Conservation (phyloP, 2,113 vertebrate genomes). For the Mesitornis unicolor region DNA sequence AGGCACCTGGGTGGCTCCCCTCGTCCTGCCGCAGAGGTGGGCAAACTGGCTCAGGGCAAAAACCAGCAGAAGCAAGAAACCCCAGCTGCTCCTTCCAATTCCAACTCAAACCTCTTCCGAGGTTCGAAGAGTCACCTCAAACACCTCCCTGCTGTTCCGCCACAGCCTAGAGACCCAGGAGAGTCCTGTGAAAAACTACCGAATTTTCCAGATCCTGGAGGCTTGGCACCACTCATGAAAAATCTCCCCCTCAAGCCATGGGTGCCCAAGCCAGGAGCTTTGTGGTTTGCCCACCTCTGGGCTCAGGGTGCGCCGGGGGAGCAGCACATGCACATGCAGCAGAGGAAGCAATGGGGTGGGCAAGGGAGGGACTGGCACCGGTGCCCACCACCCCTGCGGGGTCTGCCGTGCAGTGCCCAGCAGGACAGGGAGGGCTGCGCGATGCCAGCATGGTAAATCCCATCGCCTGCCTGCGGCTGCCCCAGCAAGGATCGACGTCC, state of each 20-base stretch:
- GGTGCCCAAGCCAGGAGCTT: neutral
- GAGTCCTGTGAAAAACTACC: neutral
- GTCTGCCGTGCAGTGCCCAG: neutral
- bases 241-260: accelerated
- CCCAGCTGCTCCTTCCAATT: neutral
- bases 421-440: accelerated
- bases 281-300: conserved; percentile 52
- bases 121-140: neutral
- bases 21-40: neutral
- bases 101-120: neutral
- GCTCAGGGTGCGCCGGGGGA: neutral
- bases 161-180: neutral
- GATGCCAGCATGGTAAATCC: neutral
- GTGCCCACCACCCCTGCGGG: neutral
- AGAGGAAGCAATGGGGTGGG: conserved; percentile 7
- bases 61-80: neutral
- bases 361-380: neutral
- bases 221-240: neutral
- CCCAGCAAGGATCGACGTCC: neutral
- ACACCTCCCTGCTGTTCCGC: neutral
- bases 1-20: neutral
- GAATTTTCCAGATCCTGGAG: neutral
- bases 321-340: conserved; percentile 67
- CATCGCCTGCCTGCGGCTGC: accelerated
- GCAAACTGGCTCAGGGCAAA: conserved; percentile 17